A percentile compares a stretch with the other conserved stretches of the same genome.
phyloP scores from a whole-genome alignment of 2,113 vertebrate genomes.

The Narcine bancroftii region DNA sequence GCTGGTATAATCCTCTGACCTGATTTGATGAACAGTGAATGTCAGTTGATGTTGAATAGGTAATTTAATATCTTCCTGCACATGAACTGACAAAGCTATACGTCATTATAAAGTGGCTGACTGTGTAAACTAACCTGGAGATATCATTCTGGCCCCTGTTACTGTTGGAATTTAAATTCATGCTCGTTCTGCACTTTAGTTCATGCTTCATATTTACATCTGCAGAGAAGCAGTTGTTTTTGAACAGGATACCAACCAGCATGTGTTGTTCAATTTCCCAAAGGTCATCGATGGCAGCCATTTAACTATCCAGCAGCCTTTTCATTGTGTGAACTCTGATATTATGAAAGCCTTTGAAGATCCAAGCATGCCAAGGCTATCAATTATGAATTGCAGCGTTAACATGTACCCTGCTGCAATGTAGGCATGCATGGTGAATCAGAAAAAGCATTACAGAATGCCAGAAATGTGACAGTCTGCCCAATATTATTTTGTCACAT shows the following conservation, averaged over 20 bases:
- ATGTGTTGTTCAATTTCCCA: neutral
- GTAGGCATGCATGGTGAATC: neutral
- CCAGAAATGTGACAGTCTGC: neutral
- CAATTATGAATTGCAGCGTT: neutral
- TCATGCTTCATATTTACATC: neutral
- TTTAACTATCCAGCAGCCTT: neutral
- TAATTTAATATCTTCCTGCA: conserved; percentile 11
- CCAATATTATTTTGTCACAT: neutral
- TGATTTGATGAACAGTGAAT: conserved; percentile 10
- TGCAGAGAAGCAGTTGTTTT: neutral
- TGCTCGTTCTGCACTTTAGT: neutral
- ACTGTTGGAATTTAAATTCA: neutral
- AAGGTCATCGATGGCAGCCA: neutral
- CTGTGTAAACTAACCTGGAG: conserved; percentile 13
- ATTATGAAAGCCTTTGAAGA: neutral
- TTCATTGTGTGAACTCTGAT: neutral
- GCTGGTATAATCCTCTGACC: neutral
- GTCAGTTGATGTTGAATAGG: neutral
- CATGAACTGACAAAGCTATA: conserved; percentile 16
- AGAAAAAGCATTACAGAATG: neutral
- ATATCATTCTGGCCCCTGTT: neutral
- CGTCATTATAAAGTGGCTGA: conserved; percentile 4
- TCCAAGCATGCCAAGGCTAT: neutral
- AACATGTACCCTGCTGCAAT: neutral
- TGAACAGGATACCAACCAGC: neutral